Evolutionary conservation across 2,888 invertebrate genomes (phyloP).

Genomic region (Opisthograptis luteolata): DNA sequence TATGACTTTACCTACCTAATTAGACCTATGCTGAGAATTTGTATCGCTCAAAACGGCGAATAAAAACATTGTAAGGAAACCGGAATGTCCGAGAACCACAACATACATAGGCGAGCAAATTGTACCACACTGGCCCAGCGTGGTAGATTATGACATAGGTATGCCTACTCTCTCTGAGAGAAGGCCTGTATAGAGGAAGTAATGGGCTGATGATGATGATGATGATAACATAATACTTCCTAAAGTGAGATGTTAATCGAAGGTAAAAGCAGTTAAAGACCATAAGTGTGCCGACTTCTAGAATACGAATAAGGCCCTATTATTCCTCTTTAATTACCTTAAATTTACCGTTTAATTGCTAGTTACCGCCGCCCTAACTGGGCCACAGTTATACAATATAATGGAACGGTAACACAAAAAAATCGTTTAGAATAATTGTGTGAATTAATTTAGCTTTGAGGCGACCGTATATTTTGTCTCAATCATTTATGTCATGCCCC

Average conservation of each 20-base stretch:
- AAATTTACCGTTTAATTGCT: constrained; percentile 29
- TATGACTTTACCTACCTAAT: no score
- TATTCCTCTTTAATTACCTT: constrained; percentile 31
- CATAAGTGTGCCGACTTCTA: constrained; percentile 11
- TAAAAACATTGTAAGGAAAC: no score
- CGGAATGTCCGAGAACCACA: no score
- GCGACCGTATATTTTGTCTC: constrained; percentile 2
- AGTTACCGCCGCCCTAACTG: constrained; percentile 20
- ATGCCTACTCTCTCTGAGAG: no score
- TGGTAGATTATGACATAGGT: no score
- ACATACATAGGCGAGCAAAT: no score
- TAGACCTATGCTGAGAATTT: no score
- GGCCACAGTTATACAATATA: constrained; percentile 30
- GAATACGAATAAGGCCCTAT: constrained; percentile 23
- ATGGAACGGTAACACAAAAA: constrained; percentile 34
- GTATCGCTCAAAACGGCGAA: no score
- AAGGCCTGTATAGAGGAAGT: no score
- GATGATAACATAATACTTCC: constrained; percentile 4
- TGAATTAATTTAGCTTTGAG: constrained; percentile 34
- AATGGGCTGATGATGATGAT: no score
- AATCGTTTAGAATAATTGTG: constrained; percentile 31
- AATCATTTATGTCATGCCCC: no score
- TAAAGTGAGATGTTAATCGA: constrained; percentile 12
- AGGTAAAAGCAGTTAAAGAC: constrained; percentile 24
- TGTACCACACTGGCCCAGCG: no score